Percentiles rank a stretch among this genome's conserved stretches.
phyloP scores from a whole-genome alignment of 2,113 vertebrate genomes.

The Lates calcarifer region DNA sequence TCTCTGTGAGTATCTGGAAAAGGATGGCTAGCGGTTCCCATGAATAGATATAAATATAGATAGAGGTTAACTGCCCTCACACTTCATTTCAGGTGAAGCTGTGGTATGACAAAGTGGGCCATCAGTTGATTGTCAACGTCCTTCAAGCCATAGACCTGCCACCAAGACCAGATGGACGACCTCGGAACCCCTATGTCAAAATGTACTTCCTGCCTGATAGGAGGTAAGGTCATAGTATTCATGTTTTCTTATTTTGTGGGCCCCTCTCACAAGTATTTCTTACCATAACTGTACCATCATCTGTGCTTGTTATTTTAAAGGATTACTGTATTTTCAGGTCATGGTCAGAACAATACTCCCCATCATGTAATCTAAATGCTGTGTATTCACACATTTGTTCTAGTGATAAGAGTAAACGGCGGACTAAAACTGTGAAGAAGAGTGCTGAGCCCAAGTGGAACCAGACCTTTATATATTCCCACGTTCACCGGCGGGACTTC shows the following conservation, averaged over 20 bases:
- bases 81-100: conserved; percentile 90
- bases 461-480: conserved; percentile 97
- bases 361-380: not conserved
- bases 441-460: conserved; percentile 97
- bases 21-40: not conserved
- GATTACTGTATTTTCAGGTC: not conserved
- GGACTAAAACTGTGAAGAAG: conserved; percentile 99
- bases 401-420: conserved; percentile 98
- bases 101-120: conserved; percentile 98
- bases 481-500: conserved; percentile 97
- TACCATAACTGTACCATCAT: not conserved
- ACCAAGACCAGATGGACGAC: conserved; percentile 90
- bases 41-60: not conserved
- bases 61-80: not conserved
- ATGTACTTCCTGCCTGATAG: conserved; percentile 98
- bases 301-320: not conserved
- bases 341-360: not conserved
- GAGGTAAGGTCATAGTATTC: conserved; percentile 64
- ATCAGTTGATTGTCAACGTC: conserved; percentile 98
- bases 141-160: conserved; percentile 97
- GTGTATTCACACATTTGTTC: conserved; percentile 41
- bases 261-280: not conserved
- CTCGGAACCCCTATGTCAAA: conserved; percentile 97
- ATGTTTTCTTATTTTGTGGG: not conserved
- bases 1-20: conserved; percentile 89